A percentile compares a stretch with the other conserved stretches of the same genome.
phyloP scores from a whole-genome alignment of 2,113 vertebrate species.

The Solea senegalensis region DNA sequence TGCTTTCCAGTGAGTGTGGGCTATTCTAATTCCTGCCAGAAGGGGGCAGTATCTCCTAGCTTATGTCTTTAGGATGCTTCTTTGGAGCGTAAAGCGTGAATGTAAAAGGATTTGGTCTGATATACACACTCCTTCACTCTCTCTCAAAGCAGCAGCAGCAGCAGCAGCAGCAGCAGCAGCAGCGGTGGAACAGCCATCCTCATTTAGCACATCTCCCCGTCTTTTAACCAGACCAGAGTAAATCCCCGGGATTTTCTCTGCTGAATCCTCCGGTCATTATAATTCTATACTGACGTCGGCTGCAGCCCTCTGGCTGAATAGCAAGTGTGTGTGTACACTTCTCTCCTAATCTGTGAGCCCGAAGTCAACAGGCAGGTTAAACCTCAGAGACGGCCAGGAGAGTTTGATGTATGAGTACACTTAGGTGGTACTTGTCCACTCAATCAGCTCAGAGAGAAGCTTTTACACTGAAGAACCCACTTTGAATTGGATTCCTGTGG shows the following conservation, averaged over 20 bases:
- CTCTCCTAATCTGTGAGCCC: slow-evolving; percentile 61
- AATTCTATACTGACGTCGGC: slow-evolving; percentile 52
- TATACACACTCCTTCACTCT: slow-evolving; percentile 4
- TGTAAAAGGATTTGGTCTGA: slow-evolving; percentile 32
- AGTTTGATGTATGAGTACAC: slow-evolving; percentile 41
- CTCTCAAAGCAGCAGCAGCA: not conserved
- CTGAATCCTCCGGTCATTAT: slow-evolving; percentile 67
- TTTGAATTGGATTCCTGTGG: slow-evolving; percentile 62
- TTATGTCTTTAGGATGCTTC: slow-evolving; percentile 27
- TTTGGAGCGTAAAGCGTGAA: slow-evolving; percentile 41
- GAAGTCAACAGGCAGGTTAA: slow-evolving; percentile 73
- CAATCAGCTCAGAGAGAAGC: slow-evolving; percentile 37
- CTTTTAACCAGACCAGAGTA: slow-evolving; percentile 57
- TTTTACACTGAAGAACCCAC: slow-evolving; percentile 42
- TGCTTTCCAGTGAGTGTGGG: not conserved
- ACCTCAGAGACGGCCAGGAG: slow-evolving; percentile 54
- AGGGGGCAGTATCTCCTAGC: slow-evolving; percentile 46
- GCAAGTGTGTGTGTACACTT: slow-evolving; percentile 62
- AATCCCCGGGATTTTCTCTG: slow-evolving; percentile 67
- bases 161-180: not conserved
- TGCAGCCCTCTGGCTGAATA: slow-evolving; percentile 51
- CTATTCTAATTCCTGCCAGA: slow-evolving; percentile 40
- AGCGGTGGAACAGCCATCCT: slow-evolving; percentile 27
- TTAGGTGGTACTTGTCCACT: slow-evolving; percentile 55
- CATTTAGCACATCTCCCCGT: slow-evolving; percentile 49